Conservation (phyloP, 2,888 invertebrate genomes). For the Choreutis nemorana region DNA sequence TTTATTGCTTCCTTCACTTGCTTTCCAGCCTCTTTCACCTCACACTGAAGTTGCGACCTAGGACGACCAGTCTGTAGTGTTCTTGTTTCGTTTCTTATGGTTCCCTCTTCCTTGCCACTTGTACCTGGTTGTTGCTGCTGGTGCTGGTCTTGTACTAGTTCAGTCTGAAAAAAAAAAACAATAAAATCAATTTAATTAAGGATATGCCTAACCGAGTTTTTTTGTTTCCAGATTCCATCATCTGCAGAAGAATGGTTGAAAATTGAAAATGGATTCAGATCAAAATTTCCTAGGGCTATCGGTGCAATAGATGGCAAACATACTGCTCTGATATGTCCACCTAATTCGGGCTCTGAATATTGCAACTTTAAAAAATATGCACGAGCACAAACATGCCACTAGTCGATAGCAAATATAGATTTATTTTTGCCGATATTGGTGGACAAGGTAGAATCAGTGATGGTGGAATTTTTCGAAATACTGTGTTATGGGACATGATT, state of each 20-base stretch:
- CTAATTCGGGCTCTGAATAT: conserved; percentile 11
- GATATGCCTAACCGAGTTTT: too few species aligned
- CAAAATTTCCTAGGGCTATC: conserved; percentile 3
- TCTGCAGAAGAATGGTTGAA: conserved; percentile 5
- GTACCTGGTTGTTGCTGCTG: neutral
- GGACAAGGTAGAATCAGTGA: conserved; percentile 17
- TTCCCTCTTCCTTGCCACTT: neutral
- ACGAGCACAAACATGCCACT: conserved; percentile 14
- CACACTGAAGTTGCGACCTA: neutral
- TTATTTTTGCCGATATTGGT: conserved; percentile 12
- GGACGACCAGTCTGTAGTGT: neutral
- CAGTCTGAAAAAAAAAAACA: too few species aligned
- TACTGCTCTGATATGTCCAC: conserved; percentile 11
- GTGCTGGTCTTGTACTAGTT: too few species aligned
- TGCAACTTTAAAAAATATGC: conserved; percentile 11
- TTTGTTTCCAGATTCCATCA: conserved; percentile 5
- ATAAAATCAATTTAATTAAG: too few species aligned
- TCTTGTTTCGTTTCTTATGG: neutral
- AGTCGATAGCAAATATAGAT: conserved; percentile 12
- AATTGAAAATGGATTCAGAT: conserved; percentile 6
- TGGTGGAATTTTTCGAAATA: conserved; percentile 14
- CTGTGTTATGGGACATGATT: conserved; percentile 16
- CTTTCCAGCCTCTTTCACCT: neutral
- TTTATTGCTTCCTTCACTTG: conserved; percentile 2
- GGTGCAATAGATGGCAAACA: conserved; percentile 14